Evolutionary conservation across 2,113 vertebrate genomes (phyloP), one percentile per base, ranked within the genome.

Genomic region (Bathybates hornii): DNA sequence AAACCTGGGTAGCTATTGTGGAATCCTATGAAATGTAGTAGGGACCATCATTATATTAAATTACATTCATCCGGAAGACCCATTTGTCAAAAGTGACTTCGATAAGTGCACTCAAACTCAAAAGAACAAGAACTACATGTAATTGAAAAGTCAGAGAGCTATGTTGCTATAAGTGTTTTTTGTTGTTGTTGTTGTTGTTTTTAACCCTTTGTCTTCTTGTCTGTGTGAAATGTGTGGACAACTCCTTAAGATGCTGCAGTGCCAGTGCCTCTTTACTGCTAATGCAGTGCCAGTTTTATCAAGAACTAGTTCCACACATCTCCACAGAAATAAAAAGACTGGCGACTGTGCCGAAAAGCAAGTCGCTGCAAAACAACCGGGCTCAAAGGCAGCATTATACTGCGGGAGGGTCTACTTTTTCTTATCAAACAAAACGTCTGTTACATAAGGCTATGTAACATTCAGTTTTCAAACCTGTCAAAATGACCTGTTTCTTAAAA

Each of bases 51-150:
- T 78, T 78, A 78, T 52, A 34, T 78, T 52, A 34, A 78, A 78
- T 78, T 78, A 52, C 73, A 52, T 78, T 78, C 27, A 78, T 34
- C 3, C 7, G 3, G 16, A 19, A 52, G 73, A 34, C 27, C 45
- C 73, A 78, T 34, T 52, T 78, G 73, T 52, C 45, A 32, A 52
- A 78, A 78, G 17, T 34, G 73, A 78, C 73, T 52, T 52, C 27
- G 52, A 8, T 34, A 34, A 78, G 73, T 78, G 73, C 73, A 78
- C 73, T 78, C 73, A 78, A 32, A 52, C 73, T 78, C 73, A 78
- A 52, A 78, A 78, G 73, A 78, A 78, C 73, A 78, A 50, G 27
- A 78, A 52, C 27, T 52, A 34, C 6, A 19, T 52, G 73, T 32
- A 52, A 50, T 19, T 19, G 48, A 50, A 78, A 78, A 78, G 45